A percentile compares a stretch with the other conserved stretches of the same genome.
Evolutionary conservation across 2,888 invertebrate genomes (phyloP).

Genomic region (Sarcophaga subvicina): DNA sequence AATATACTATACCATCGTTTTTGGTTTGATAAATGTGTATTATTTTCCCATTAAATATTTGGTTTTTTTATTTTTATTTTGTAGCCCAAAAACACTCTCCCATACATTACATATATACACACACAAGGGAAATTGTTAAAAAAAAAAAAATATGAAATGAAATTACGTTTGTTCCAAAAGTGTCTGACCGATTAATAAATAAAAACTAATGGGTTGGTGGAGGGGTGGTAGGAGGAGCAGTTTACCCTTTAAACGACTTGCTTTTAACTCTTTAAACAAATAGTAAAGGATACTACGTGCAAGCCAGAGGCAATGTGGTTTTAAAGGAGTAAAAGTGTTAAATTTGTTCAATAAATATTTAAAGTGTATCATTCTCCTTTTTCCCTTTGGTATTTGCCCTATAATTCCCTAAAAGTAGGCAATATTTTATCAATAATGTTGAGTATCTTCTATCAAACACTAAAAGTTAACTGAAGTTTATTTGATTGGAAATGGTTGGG

Average conservation of each 20-base stretch:
- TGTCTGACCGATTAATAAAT: slow-evolving; percentile 63
- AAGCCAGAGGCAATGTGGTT: background rate
- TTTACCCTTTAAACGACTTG: background rate
- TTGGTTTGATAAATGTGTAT: slow-evolving; percentile 36
- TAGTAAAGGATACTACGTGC: background rate
- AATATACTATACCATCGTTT: no score
- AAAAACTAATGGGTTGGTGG: background rate
- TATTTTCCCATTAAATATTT: slow-evolving; percentile 51
- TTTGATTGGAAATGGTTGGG: background rate
- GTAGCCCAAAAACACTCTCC: slow-evolving; percentile 8
- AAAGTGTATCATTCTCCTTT: background rate
- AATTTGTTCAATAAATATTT: slow-evolving; percentile 37
- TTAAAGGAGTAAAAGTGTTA: slow-evolving; percentile 4
- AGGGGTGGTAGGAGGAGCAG: background rate
- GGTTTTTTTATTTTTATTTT: background rate
- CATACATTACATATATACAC: no score
- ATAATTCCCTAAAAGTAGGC: slow-evolving; percentile 21
- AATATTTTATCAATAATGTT: slow-evolving; percentile 27
- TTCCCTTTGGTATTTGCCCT: background rate
- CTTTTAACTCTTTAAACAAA: no score
- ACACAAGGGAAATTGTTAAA: slow-evolving; percentile 46
- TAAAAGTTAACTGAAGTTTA: background rate
- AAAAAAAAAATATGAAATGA: slow-evolving; percentile 25
- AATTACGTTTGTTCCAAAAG: slow-evolving; percentile 50
- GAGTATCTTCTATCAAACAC: background rate